Percentiles rank a stretch among this genome's conserved stretches.
Conservation (phyloP, 2,113 vertebrate species). For the Stegostoma tigrinum region DNA sequence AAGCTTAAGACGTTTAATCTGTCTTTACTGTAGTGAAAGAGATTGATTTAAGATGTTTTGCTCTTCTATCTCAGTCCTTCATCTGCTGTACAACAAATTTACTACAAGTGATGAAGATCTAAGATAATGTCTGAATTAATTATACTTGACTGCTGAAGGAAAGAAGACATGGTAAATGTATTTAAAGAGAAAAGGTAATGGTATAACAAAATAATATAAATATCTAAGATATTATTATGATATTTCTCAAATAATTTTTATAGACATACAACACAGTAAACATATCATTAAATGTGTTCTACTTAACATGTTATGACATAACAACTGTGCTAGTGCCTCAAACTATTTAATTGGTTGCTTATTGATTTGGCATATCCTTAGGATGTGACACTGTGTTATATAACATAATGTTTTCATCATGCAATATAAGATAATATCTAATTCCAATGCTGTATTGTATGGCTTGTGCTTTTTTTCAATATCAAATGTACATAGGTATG, state of each 20-base stretch:
- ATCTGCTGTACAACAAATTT: conserved; percentile 32
- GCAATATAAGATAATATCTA: background rate
- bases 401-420: background rate
- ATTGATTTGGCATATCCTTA: background rate
- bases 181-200: background rate
- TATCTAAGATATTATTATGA: background rate
- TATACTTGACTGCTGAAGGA: background rate
- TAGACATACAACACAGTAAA: background rate
- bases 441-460: background rate
- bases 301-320: background rate
- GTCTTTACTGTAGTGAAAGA: background rate
- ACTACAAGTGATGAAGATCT: conserved; percentile 27
- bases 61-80: conserved; percentile 16
- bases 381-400: background rate
- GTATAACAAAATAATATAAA: background rate
- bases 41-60: conserved; percentile 29
- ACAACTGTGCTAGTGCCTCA: no score
- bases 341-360: background rate
- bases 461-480: background rate
- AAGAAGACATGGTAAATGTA: background rate
- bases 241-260: background rate
- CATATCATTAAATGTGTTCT: background rate
- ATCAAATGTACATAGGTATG: background rate
- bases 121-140: conserved; percentile 27
- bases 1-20: background rate